A percentile compares a stretch with the other conserved stretches of the same genome.
Conservation (phyloP, 2,113 vertebrate species). For the Holacanthus passer region DNA sequence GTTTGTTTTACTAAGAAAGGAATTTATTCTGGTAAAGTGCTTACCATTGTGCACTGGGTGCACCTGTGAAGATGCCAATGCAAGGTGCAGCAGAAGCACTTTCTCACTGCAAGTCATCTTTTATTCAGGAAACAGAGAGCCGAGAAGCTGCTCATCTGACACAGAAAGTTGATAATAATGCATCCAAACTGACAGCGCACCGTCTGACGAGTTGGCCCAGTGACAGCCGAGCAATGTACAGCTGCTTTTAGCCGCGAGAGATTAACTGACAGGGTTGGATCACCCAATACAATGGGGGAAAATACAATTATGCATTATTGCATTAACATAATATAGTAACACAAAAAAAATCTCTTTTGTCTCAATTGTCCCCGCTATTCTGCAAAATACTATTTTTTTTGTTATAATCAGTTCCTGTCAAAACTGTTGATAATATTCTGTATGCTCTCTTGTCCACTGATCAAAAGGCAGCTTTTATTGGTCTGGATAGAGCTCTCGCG, state of each 20-base stretch:
- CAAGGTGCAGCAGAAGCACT: slow-evolving; percentile 40
- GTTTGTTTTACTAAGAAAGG: slow-evolving; percentile 48
- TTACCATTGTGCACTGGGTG: slow-evolving; percentile 41
- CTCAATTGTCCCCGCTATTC: background rate
- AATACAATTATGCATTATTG: background rate
- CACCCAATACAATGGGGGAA: background rate
- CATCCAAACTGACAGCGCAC: slow-evolving; percentile 22
- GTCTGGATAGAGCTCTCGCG: too few relatives aligned
- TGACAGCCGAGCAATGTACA: background rate
- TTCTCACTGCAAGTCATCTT: slow-evolving; percentile 50
- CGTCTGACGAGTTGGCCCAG: background rate
- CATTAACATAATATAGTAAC: background rate
- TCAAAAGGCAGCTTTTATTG: too few relatives aligned
- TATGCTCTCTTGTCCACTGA: background rate
- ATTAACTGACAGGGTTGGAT: too few relatives aligned
- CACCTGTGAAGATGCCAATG: slow-evolving; percentile 48
- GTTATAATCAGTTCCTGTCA: background rate
- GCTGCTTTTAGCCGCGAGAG: background rate
- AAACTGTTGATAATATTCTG: background rate
- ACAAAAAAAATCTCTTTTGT: background rate
- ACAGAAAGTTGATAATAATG: slow-evolving; percentile 31
- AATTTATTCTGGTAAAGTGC: slow-evolving; percentile 55
- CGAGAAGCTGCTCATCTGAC: slow-evolving; percentile 26
- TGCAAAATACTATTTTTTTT: background rate
- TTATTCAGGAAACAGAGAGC: slow-evolving; percentile 53